Base-by-base conservation (phyloP, 2,797 vertebrate genomes). In the Chromis chromis region DNA sequence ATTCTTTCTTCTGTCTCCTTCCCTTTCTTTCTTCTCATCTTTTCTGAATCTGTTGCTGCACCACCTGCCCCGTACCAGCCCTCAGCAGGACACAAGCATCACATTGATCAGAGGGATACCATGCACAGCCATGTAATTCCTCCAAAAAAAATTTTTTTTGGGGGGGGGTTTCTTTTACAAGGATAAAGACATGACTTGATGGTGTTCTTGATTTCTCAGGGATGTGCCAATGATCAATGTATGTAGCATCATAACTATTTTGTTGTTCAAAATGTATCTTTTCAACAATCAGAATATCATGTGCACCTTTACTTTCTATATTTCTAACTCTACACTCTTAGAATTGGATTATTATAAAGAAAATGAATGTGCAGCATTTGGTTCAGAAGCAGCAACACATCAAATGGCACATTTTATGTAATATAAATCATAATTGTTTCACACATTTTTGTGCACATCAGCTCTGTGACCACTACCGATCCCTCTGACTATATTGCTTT, bases 321-420 rank as follows among this genome's bases (percentile, higher is more conserved):
- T 82, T 52, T 64, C 83, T 62, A 70, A 68, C 55, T 42, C 17
- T 21, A 49, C 66, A 84, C 70, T 78, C 85, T 85, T 76, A 11
- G 79, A 83, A 88, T 73, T 82, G 70, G 57, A 84, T 82, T 81
- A 81, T 86, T 74, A 86, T 74, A 78, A 78, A 81, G 63, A 76
- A 86, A 87, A 84, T 78, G 53, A 86, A 56, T 21, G 54, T 86
- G 69, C 60, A 63, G 78, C 69, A 60, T 44, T 86, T 79, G 76
- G 50, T 80, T 81, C 79, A 50, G 70, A 83, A 73, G 85, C 65
- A 65, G 54, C 69, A 74, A 79, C 75, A 77, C 83, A 86, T 83
- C 69, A 76, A 77, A 91, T 82, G 67, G 70, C 46, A 72, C 70
- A 81, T 78, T 86, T 88, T 90, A 82, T 86, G 88, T 83, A 88